phyloP scores from a whole-genome alignment of 2,888 invertebrate species.

The Drosophila diplacantha region DNA sequence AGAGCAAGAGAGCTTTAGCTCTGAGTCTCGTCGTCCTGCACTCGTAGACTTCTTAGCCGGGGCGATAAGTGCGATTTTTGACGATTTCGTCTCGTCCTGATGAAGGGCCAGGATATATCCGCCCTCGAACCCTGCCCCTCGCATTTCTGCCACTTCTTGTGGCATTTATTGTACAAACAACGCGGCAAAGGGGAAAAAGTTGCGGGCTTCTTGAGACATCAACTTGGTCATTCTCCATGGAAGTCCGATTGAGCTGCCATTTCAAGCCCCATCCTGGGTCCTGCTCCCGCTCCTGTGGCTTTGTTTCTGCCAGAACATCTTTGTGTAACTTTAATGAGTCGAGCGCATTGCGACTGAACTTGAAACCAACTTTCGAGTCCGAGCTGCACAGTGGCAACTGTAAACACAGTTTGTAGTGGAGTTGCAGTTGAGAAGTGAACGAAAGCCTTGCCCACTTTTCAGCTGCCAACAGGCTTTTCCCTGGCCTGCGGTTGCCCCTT shows the following conservation, averaged over 20 bases:
- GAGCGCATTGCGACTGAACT: slow-evolving; percentile 49
- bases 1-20: slow-evolving; percentile 28
- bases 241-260: slow-evolving; percentile 37
- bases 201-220: slow-evolving; percentile 39
- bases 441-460: slow-evolving; percentile 32
- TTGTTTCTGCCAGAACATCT: slow-evolving; percentile 34
- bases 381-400: slow-evolving; percentile 41
- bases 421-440: slow-evolving; percentile 15
- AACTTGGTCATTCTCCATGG: slow-evolving; percentile 34
- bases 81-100: slow-evolving; percentile 62
- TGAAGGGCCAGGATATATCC: slow-evolving; percentile 45
- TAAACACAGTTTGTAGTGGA: slow-evolving; percentile 50
- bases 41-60: slow-evolving; percentile 49
- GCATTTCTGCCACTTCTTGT: slow-evolving; percentile 46
- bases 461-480: slow-evolving; percentile 20
- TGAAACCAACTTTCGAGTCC: slow-evolving; percentile 35
- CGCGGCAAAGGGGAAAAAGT: slow-evolving; percentile 29
- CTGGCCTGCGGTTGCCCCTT: slow-evolving; percentile 18
- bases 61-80: slow-evolving; percentile 72
- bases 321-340: slow-evolving; percentile 62
- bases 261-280: slow-evolving; percentile 29
- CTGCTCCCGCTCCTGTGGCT: slow-evolving; percentile 21
- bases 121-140: slow-evolving; percentile 13
- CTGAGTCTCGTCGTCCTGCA: slow-evolving; percentile 6
- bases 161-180: slow-evolving; percentile 62